Conservation (phyloP, 2,797 vertebrate genomes). For the Melanogrammus aeglefinus region DNA sequence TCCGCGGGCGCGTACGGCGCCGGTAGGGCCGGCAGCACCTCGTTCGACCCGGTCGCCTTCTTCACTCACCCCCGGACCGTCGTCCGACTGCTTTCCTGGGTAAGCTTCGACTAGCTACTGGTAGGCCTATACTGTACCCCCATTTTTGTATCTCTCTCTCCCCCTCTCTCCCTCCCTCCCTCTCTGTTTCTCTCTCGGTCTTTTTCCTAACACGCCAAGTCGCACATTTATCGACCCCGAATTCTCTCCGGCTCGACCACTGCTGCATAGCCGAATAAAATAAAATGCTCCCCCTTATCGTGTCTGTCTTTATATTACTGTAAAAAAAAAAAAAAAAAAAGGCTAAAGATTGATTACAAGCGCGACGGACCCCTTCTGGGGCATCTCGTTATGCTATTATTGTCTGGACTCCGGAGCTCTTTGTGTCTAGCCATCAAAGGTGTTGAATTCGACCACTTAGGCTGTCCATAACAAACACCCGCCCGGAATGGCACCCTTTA, state of each 20-base stretch:
- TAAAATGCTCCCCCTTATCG: neutral
- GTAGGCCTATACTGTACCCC: neutral
- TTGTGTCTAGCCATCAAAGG: neutral
- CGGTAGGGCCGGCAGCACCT: slow-evolving; percentile 78
- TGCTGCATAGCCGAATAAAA: neutral
- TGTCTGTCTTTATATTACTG: neutral
- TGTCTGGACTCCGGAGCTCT: neutral
- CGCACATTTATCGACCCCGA: neutral
- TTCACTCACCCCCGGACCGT: slow-evolving; percentile 87
- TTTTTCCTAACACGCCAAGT: neutral
- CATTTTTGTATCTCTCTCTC: slow-evolving; percentile 6
- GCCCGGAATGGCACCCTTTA: neutral
- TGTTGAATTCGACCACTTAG: neutral
- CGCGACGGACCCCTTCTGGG: neutral
- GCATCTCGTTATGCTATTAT: neutral
- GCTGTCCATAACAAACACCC: neutral
- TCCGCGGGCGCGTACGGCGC: slow-evolving; percentile 84
- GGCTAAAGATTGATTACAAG: neutral
- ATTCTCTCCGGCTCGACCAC: neutral
- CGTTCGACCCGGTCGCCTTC: slow-evolving; percentile 86
- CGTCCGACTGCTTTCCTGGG: slow-evolving; percentile 84
- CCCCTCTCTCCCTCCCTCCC: slow-evolving; percentile 17
- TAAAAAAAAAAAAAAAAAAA: neutral
- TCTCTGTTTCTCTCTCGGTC: neutral
- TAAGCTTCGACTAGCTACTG: slow-evolving; percentile 58